Base-by-base conservation (phyloP, 1,140 invertebrate species). In the Meloidogyne chitwoodi region DNA sequence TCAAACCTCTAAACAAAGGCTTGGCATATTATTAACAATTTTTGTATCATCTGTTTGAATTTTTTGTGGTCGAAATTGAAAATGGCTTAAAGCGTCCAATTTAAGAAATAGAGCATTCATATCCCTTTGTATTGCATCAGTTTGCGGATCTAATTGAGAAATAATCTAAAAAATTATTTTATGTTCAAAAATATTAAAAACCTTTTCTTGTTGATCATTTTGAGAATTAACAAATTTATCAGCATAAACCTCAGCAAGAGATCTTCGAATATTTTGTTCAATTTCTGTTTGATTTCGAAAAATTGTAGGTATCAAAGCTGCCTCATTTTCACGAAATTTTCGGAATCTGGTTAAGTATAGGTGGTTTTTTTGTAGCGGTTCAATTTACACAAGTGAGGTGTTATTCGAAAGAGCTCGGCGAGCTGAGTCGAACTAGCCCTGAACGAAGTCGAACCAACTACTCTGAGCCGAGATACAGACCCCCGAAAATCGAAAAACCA, bases 241-340 rank as follows among this genome's bases (percentile, higher is more conserved):
- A 61, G 98, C 96, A 88, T 99, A 99, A 74, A 99, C 92, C 89
- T 98, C 91, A 2, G 94, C 93, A 56, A 99, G 90, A 81, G 95
- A 96, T 74, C 92, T 88, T 88, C 80, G 71, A 38, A 80, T 31
- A 26, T 98, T 97, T 80, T 94, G 96, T 85, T 99, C 98, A 26
- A 99, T 88, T 0, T 94, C 91, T 56, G 96, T 89, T 81, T 93
- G 91, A 84, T 97, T 97, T 83, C 94, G 95, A 84, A 93, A 97
- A 79, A 94, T 92, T 31, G 64, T n/a, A 16, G 68, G 41, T 22
- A 63, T 24, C 65, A 92, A 89, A 24, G 93, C 91, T 67, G 93
- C 92, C 75, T 94, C 92, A 0, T 92, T 91, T 3, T 92, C 92
- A 87, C 95, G 95, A 19, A 93, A 90, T 90, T 96, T 98, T n/a